Base-by-base conservation (phyloP, 1,140 invertebrate species). In the Drosophila bocqueti region DNA sequence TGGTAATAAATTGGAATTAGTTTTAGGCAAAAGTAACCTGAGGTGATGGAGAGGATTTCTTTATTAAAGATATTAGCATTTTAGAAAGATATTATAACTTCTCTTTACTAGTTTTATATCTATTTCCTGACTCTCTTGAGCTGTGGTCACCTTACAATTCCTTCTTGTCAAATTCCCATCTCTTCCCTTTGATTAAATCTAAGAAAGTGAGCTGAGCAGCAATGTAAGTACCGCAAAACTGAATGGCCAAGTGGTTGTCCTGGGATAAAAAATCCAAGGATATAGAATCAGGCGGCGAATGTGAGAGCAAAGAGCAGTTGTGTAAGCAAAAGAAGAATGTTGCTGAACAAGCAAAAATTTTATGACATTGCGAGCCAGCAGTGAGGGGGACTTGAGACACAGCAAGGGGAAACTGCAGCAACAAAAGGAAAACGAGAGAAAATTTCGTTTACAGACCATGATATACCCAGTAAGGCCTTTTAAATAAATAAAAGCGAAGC, bases 261-360 rank as follows among this genome's bases (percentile, higher is more conserved):
- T 40, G 55, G 21, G 29, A 64, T 24, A 24, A 52, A 52, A 66
- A 55, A 46, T 18, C 21, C 60, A 8, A 67, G 42, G 18, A 76
- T 47, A 71, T 49, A 36, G 52, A 62, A 47, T 60, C 49, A 26
- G 24, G 46, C 38, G 40, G 31, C 26, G 34, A 65, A 38, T 34
- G 40, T 16, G 31, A 36, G 72, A 42, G 57, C 76, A 66, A 55
- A 55, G 60, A 71, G 65, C 75, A 77, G 73, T 76, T 59, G 62
- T 76, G 65, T 68, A 71, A 78, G 76, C 74, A 71, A 78, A 78
- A 85, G 82, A 78, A 86, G 76, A 87, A 87, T 89, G 76, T 61
- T 80, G 83, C 83, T 87, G 83, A 87, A 62, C 83, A 87, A 87
- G 81, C 83, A 87, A 81, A 87, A 87, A 87, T 87, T 87, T 87